Conservation (phyloP, 2,113 vertebrate species). For the Anguilla rostrata region DNA sequence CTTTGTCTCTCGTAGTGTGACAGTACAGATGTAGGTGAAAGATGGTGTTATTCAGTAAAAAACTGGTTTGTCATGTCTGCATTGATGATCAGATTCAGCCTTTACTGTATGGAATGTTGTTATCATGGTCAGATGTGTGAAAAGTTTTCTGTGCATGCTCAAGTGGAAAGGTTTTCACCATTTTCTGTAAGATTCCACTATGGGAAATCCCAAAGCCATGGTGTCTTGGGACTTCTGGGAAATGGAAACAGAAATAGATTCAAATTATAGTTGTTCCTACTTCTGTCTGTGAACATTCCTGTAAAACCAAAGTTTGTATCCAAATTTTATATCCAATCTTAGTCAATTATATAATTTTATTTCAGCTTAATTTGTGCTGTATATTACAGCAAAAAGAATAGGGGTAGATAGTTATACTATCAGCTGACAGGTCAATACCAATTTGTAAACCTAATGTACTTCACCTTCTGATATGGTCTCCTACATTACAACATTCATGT, state of each 20-base stretch:
- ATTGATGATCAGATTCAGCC: not conserved
- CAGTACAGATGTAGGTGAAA: not conserved
- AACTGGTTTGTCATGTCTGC: not conserved
- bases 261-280: too few species aligned
- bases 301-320: too few species aligned
- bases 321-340: too few species aligned
- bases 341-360: too few species aligned
- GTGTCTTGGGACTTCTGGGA: not conserved
- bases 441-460: too few species aligned
- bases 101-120: constrained; percentile 2
- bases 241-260: not conserved
- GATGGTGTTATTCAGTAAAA: not conserved
- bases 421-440: too few species aligned
- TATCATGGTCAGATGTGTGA: not conserved
- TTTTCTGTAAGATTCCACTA: not conserved
- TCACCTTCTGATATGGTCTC: too few species aligned
- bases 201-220: not conserved
- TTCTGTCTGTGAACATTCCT: too few species aligned
- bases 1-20: not conserved
- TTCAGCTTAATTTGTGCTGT: too few species aligned
- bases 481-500: too few species aligned
- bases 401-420: too few species aligned
- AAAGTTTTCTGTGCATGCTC: not conserved
- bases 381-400: too few species aligned
- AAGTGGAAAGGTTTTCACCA: not conserved